phyloP scores from a whole-genome alignment of 2,888 invertebrate genomes.

The Athalia cordata region DNA sequence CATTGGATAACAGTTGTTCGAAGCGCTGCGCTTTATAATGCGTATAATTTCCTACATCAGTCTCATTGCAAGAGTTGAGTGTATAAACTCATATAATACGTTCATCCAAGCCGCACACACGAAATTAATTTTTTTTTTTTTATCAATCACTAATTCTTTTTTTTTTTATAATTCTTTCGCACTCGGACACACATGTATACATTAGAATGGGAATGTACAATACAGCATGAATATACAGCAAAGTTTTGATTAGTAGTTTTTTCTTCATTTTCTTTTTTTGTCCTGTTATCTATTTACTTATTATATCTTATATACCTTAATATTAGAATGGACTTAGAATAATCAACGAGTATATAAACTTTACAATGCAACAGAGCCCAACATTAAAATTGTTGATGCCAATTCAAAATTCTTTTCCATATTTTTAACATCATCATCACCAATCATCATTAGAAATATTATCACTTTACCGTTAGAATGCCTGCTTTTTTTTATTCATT shows the following conservation, averaged over 20 bases:
- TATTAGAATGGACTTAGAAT: constrained; percentile 66
- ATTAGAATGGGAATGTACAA: constrained; percentile 50
- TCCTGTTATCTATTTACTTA: background rate
- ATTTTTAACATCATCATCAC: constrained; percentile 17
- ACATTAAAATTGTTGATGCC: constrained; percentile 50
- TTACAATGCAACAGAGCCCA: constrained; percentile 68
- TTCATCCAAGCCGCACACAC: constrained; percentile 55
- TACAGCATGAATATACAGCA: constrained; percentile 45
- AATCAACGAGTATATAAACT: constrained; percentile 68
- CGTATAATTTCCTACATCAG: constrained; percentile 31
- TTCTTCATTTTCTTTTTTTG: constrained; percentile 4
- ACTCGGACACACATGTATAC: too few species aligned
- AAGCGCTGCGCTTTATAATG: background rate
- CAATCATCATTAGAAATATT: background rate
- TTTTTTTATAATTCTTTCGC: too few species aligned
- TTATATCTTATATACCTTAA: constrained; percentile 53
- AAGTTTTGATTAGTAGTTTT: constrained; percentile 42
- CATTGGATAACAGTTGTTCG: background rate
- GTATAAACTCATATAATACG: constrained; percentile 38
- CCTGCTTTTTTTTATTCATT: background rate
- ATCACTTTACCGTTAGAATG: constrained; percentile 36
- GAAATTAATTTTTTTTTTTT: constrained; percentile 23
- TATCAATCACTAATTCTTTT: too few species aligned
- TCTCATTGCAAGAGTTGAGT: constrained; percentile 35
- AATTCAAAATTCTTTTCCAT: constrained; percentile 36